Evolutionary conservation across 2,888 invertebrate species (phyloP).

Genomic region (Molanna angustata): DNA sequence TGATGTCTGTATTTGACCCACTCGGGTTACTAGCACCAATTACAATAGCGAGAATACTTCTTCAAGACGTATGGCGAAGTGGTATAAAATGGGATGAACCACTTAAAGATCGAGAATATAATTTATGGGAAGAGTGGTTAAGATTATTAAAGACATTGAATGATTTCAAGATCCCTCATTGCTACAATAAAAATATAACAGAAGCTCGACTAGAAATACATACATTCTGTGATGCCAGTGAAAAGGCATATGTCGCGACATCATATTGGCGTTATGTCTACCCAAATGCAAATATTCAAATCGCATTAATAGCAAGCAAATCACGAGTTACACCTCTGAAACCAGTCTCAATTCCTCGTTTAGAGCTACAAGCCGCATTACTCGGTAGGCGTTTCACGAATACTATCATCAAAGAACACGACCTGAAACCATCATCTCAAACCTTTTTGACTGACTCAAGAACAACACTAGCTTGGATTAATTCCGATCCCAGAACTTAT

Average conservation of each 20-base stretch:
- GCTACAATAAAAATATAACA: not conserved
- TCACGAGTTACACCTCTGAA: constrained; percentile 28
- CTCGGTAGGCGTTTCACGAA: constrained; percentile 11
- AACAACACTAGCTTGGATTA: constrained; percentile 34
- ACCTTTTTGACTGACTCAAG: constrained; percentile 36
- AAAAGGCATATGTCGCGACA: constrained; percentile 21
- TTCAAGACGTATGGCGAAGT: constrained; percentile 13
- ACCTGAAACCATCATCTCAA: not conserved
- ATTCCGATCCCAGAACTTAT: constrained; percentile 33
- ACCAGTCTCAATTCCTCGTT: constrained; percentile 21
- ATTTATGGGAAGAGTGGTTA: constrained; percentile 8
- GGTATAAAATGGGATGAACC: constrained; percentile 12
- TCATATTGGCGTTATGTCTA: constrained; percentile 10
- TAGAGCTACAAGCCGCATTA: constrained; percentile 29
- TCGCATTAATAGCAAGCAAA: constrained; percentile 20
- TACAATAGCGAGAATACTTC: constrained; percentile 1
- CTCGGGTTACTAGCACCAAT: constrained; percentile 6
- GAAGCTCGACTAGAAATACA: constrained; percentile 21
- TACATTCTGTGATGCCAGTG: constrained; percentile 27
- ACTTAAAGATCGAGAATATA: not conserved
- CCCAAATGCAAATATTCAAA: not conserved
- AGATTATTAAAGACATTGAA: not conserved
- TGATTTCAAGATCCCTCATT: not conserved
- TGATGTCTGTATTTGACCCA: constrained; percentile 10
- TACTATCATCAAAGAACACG: constrained; percentile 1